Evolutionary conservation across 2,113 vertebrate genomes (phyloP), one percentile per base, ranked within the genome.

Genomic region (Phoenicopterus ruber): DNA sequence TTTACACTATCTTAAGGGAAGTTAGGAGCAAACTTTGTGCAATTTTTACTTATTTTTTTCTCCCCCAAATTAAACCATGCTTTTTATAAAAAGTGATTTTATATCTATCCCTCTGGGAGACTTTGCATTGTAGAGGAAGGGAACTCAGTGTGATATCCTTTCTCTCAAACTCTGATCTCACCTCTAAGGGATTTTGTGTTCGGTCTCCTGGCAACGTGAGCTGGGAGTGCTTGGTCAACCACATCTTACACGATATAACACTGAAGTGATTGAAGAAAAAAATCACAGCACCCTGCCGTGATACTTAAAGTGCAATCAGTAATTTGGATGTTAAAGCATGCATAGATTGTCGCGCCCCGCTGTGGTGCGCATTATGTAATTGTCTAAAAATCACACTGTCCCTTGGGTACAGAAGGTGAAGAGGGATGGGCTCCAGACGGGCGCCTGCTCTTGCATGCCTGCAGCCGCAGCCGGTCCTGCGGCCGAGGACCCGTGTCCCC

Each of bases 201-300:
- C 78, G 90, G 98, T 98, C 97, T 97, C 98, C 97, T 98, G 70
- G 98, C 97, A 98, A 98, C 98, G 94, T 90, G 95, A 94, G 96
- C 96, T 44, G 94, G 96, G 97, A 98, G 97, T 78, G 97, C 94
- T 86, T 63, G 95, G 79, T 95, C 94, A 96, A 63, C 93, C 98
- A 92, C 98, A 90, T 96, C 96, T 93, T 73, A 85, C 97, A 20
- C 36, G 17, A 7, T 44, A 7, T 12, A 10, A 4, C 36, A 2
- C 65, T 10, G 0, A 24, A 36, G 40, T 15, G 73, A 58, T 4
- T 63, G 79, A 52, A 61, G 90, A 42, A 9, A 19, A 19, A 15
- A 36, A 9, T 2, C 26, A 1, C 46, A 10, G 76, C 65, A 0
- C 61, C 80, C 62, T 5, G 78, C 73, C 7, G 63, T 2, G 67